Conservation (phyloP, 2,113 vertebrate species). For the Neodon shergylaensis region DNA sequence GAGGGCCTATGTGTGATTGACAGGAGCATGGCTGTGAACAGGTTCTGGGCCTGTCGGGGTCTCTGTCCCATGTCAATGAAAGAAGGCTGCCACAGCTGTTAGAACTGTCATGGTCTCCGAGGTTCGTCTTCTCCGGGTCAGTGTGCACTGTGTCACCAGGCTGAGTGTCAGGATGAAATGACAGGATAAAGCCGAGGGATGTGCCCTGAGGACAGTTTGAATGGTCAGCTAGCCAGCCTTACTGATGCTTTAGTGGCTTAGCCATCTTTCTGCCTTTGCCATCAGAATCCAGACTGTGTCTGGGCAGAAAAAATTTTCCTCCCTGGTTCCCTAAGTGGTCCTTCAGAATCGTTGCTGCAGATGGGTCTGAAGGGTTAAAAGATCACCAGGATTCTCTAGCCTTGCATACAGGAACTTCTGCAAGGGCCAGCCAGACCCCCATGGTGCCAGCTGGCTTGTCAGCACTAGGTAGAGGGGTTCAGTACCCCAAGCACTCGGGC, state of each 20-base stretch:
- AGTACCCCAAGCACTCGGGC: rapidly evolving
- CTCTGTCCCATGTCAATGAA: neutral
- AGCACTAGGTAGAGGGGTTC: rapidly evolving
- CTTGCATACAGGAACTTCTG: neutral
- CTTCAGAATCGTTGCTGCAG: neutral
- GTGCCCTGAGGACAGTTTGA: neutral
- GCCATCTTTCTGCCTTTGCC: neutral
- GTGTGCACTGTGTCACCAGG: neutral
- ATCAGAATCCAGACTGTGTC: neutral
- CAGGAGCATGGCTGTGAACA: rapidly evolving
- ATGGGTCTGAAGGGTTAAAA: neutral
- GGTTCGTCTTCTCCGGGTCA: neutral
- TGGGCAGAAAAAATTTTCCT: neutral
- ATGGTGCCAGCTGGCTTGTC: neutral
- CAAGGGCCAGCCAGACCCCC: neutral
- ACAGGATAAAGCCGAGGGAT: neutral
- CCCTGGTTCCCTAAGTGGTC: neutral
- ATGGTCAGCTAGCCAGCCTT: neutral
- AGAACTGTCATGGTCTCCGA: neutral
- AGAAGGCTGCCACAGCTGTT: neutral
- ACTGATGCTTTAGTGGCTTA: rapidly evolving
- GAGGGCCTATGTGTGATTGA: rapidly evolving
- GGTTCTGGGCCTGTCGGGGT: neutral
- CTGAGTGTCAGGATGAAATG: neutral
- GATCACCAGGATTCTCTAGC: neutral